Conservation (phyloP, 35 echinoderm and acorn worm species). For the Acanthaster planci region DNA sequence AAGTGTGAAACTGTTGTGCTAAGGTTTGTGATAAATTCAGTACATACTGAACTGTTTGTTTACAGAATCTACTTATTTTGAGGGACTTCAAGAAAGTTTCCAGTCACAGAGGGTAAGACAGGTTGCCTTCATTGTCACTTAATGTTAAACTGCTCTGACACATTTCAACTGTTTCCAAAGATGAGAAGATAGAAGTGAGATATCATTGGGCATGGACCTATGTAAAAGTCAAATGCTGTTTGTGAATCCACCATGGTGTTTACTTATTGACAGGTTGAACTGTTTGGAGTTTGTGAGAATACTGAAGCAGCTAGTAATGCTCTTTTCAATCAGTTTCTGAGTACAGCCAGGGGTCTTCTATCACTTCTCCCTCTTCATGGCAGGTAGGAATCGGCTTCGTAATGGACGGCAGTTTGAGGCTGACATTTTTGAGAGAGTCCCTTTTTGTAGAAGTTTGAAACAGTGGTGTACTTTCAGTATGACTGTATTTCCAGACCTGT, state of each 20-base stretch:
- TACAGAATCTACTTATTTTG: constrained; percentile 48
- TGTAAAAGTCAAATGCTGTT: too few relatives aligned
- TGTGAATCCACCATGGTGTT: too few relatives aligned
- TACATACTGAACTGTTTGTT: background rate
- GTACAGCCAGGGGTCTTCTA: constrained; percentile 32
- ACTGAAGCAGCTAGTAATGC: constrained; percentile 39
- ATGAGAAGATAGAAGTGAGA: too few relatives aligned
- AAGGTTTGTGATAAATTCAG: background rate
- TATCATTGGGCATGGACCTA: too few relatives aligned
- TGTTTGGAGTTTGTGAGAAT: constrained; percentile 67
- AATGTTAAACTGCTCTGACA: too few relatives aligned
- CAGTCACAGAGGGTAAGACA: constrained; percentile 43
- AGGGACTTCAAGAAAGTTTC: constrained; percentile 39
- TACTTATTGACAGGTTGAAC: constrained; percentile 49
- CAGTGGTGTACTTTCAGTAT: too few relatives aligned
- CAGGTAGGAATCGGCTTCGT: constrained; percentile 36
- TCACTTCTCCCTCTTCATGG: constrained; percentile 35
- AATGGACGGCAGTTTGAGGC: background rate
- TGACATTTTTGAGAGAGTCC: too few relatives aligned
- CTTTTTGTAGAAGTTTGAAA: too few relatives aligned
- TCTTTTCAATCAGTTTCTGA: constrained; percentile 48
- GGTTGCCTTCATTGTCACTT: too few relatives aligned
- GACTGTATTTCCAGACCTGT: too few relatives aligned
- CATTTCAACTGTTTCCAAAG: too few relatives aligned
- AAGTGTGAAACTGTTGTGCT: too few relatives aligned